Evolutionary conservation across 1,140 invertebrate species (phyloP).

Genomic region (Bombus confusus): DNA sequence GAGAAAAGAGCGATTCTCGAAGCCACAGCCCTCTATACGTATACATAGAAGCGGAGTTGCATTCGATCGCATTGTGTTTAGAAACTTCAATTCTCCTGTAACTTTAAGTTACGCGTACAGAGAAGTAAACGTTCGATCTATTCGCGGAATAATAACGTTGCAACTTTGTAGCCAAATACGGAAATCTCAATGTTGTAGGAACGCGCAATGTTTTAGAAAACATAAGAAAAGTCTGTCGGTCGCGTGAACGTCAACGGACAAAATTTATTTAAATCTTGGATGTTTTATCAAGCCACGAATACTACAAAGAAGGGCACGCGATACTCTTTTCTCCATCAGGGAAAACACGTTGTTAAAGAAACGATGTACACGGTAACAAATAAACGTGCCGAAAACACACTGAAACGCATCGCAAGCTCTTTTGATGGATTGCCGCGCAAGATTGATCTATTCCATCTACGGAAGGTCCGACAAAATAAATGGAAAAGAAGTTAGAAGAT

Average conservation of each 20-base stretch:
- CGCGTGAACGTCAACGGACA: background rate
- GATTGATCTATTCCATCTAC: conserved; percentile 26
- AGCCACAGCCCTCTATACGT: background rate
- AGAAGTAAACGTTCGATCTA: background rate
- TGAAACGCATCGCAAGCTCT: background rate
- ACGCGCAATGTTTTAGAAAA: background rate
- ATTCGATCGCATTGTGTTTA: background rate
- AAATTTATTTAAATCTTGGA: background rate
- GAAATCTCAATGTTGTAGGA: background rate
- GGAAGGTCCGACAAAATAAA: conserved; percentile 5
- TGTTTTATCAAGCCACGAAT: background rate
- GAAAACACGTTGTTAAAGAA: background rate
- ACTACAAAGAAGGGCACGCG: too few relatives aligned
- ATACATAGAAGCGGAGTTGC: background rate
- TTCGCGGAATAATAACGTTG: background rate
- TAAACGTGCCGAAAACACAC: background rate
- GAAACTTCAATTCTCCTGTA: background rate
- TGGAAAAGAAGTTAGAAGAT: background rate
- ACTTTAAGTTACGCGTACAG: background rate
- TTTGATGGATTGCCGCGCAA: conserved; percentile 20
- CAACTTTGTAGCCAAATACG: background rate
- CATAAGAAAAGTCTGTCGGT: background rate
- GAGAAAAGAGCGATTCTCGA: background rate
- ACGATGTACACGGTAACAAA: conserved; percentile 22
- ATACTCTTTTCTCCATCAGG: background rate